phyloP scores from a whole-genome alignment of 2,888 invertebrate genomes.

The Chouioia cunea region DNA sequence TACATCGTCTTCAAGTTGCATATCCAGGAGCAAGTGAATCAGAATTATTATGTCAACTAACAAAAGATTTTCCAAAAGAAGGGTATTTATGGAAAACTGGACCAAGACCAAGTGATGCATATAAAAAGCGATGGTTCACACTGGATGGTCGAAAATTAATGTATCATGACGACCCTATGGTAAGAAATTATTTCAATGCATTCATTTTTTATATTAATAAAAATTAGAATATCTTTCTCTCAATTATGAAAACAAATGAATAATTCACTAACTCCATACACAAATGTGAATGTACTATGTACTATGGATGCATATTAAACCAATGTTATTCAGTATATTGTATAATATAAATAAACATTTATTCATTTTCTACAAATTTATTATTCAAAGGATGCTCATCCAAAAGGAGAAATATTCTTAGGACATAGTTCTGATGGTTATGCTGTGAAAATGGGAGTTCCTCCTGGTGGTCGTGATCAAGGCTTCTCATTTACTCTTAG shows the following conservation, averaged over 20 bases:
- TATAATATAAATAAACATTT: conserved; percentile 10
- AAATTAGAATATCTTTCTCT: conserved; percentile 18
- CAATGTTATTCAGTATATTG: too few relatives aligned
- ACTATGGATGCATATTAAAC: too few relatives aligned
- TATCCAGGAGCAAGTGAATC: conserved; percentile 82
- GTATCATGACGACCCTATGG: conserved; percentile 89
- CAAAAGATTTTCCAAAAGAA: conserved; percentile 86
- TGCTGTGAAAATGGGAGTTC: conserved; percentile 78
- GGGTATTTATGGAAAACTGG: conserved; percentile 93
- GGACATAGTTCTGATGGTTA: conserved; percentile 85
- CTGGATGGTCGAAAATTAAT: conserved; percentile 90
- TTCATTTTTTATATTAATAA: background rate
- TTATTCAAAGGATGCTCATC: conserved; percentile 78
- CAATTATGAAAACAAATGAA: background rate
- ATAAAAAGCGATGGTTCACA: conserved; percentile 90
- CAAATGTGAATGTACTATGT: too few relatives aligned
- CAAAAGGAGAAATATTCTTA: conserved; percentile 91
- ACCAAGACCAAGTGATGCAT: conserved; percentile 83
- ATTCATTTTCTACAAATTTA: conserved; percentile 41
- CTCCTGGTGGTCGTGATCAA: conserved; percentile 79
- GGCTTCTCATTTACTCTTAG: conserved; percentile 85
- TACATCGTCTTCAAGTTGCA: conserved; percentile 85
- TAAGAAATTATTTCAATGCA: conserved; percentile 55
- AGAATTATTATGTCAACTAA: conserved; percentile 79
- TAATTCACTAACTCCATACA: too few relatives aligned